Evolutionary conservation across 2,797 vertebrate species (phyloP).

Genomic region (Rhabdomys pumilio): DNA sequence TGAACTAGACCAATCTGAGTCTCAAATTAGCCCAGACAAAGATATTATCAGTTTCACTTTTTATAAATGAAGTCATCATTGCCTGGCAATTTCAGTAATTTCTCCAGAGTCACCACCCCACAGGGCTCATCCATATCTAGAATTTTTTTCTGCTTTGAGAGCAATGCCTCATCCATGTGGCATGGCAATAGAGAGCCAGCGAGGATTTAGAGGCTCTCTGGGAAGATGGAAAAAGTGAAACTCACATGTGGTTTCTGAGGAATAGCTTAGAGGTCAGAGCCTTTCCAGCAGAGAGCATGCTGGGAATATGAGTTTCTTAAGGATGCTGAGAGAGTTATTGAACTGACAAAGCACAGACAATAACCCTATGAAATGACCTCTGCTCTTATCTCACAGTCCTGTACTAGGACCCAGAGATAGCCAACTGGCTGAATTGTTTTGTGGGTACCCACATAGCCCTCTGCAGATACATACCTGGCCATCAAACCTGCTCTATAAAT

Average conservation of each 20-base stretch:
- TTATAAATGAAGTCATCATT: constrained; percentile 28
- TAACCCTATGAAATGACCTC: constrained; percentile 58
- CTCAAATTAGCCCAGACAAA: constrained; percentile 48
- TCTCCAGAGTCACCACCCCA: not conserved
- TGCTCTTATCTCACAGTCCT: constrained; percentile 18
- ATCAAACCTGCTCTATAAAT: constrained; percentile 50
- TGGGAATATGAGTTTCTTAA: constrained; percentile 72
- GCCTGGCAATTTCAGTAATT: constrained; percentile 26
- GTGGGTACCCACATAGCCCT: not conserved
- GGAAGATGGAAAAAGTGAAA: constrained; percentile 53
- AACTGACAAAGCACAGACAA: constrained; percentile 48
- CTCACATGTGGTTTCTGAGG: not conserved
- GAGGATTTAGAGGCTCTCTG: constrained; percentile 11
- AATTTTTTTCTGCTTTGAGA: constrained; percentile 23
- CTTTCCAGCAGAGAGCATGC: constrained; percentile 37
- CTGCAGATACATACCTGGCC: constrained; percentile 5
- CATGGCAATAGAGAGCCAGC: not conserved
- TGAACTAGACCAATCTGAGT: constrained; percentile 35
- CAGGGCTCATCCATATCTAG: not conserved
- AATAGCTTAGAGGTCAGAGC: constrained; percentile 57
- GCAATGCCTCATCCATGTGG: not conserved
- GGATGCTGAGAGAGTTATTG: constrained; percentile 67
- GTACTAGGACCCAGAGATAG: constrained; percentile 54
- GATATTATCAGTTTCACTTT: not conserved
- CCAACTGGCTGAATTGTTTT: not conserved